Percentiles rank a stretch among this genome's conserved stretches.
phyloP scores from a whole-genome alignment of 2,113 vertebrate species.

The Hydrolagus affinis region DNA sequence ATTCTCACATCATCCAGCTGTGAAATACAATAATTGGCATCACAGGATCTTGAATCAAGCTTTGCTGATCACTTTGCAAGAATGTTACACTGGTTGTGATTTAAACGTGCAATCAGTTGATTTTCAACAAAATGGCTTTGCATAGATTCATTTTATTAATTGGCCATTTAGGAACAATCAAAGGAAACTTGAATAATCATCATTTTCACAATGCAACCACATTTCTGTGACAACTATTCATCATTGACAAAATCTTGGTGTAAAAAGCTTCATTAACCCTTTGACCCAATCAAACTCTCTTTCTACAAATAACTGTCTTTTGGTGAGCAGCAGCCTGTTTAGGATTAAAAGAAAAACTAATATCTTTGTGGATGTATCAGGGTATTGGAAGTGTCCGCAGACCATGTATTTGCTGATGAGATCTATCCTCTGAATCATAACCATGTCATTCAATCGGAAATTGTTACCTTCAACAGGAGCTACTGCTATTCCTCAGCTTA shows the following conservation, averaged over 20 bases:
- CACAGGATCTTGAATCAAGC: background rate
- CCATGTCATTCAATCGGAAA: background rate
- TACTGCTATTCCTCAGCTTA: background rate
- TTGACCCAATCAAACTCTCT: background rate
- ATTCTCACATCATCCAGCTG: background rate
- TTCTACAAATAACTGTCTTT: background rate
- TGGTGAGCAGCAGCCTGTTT: background rate
- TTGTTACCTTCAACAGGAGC: background rate
- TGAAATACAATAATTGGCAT: background rate
- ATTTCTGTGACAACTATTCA: slow-evolving; percentile 15
- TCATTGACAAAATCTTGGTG: background rate
- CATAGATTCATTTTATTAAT: background rate
- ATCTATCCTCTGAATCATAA: background rate
- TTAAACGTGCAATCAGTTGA: background rate
- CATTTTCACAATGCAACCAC: background rate
- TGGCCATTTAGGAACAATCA: background rate
- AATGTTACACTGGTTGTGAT: background rate
- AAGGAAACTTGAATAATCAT: background rate
- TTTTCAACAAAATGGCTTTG: background rate
- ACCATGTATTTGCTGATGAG: background rate
- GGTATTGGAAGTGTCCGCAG: background rate
- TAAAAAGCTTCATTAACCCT: background rate
- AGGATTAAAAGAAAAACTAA: background rate
- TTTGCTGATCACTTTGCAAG: background rate
- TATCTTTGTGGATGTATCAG: background rate